Conservation (phyloP, 2,888 invertebrate species). For the Coremacera marginata region DNA sequence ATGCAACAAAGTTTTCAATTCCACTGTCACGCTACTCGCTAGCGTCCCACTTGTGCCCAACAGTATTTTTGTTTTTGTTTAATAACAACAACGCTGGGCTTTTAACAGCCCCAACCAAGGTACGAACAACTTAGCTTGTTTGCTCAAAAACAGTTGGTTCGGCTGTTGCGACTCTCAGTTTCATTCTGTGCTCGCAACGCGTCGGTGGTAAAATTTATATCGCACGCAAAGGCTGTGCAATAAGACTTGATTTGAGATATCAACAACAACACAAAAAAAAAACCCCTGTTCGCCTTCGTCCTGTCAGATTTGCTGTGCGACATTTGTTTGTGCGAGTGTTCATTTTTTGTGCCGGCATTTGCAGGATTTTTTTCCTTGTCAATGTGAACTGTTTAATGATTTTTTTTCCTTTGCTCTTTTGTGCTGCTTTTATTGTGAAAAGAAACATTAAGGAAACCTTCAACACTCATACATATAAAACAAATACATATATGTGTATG, state of each 20-base stretch:
- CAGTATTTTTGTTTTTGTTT: not conserved
- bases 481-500: too few species aligned
- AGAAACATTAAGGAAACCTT: not conserved
- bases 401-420: not conserved
- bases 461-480: not conserved
- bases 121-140: not conserved
- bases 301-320: not conserved
- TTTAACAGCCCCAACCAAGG: too few species aligned
- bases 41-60: not conserved
- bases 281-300: not conserved
- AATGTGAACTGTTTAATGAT: not conserved
- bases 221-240: not conserved
- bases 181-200: slow-evolving; percentile 44
- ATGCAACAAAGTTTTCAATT: slow-evolving; percentile 19
- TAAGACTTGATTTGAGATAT: not conserved
- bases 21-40: not conserved
- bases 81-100: too few species aligned
- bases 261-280: slow-evolving; percentile 16
- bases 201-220: slow-evolving; percentile 39
- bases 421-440: not conserved
- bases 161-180: slow-evolving; percentile 43
- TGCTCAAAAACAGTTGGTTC: slow-evolving; percentile 29
- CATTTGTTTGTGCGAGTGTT: not conserved
- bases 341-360: not conserved
- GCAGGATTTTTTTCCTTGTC: not conserved